phyloP scores from a whole-genome alignment of 2,888 invertebrate species.

The Tridacna crocea region DNA sequence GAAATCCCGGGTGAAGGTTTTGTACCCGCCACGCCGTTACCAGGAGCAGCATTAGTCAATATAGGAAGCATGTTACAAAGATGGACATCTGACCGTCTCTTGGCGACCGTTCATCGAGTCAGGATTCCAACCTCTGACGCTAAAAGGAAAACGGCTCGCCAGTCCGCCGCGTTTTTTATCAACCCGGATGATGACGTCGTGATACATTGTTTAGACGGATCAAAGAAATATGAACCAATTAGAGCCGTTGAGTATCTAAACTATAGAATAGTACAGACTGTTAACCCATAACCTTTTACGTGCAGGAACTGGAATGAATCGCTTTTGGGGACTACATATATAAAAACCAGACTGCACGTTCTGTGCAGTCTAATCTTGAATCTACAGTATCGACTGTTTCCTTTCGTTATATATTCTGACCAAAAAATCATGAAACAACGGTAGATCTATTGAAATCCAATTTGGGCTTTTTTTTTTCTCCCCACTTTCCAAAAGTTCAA shows the following conservation, averaged over 20 bases:
- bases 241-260: conserved; percentile 52
- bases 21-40: conserved; percentile 90
- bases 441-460: too few species aligned
- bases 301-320: too few species aligned
- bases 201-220: conserved; percentile 63
- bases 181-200: conserved; percentile 59
- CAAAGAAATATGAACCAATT: conserved; percentile 63
- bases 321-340: too few species aligned
- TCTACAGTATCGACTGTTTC: too few species aligned
- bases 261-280: conserved; percentile 34
- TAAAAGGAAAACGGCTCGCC: conserved; percentile 28
- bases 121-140: conserved; percentile 47
- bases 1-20: conserved; percentile 86
- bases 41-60: conserved; percentile 90
- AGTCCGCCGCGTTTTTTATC: conserved; percentile 63
- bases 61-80: conserved; percentile 90
- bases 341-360: too few species aligned
- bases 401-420: too few species aligned
- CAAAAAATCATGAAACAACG: too few species aligned
- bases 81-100: conserved; percentile 90
- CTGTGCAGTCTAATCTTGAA: too few species aligned
- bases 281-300: too few species aligned
- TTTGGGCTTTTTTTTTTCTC: too few species aligned
- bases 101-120: conserved; percentile 86
- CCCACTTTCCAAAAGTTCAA: too few species aligned